These are phyloP conservation scores for Pygoscelis adeliae DNA, from an alignment of 2,113 vertebrate species.

Conservation along the genomic window DNA sequence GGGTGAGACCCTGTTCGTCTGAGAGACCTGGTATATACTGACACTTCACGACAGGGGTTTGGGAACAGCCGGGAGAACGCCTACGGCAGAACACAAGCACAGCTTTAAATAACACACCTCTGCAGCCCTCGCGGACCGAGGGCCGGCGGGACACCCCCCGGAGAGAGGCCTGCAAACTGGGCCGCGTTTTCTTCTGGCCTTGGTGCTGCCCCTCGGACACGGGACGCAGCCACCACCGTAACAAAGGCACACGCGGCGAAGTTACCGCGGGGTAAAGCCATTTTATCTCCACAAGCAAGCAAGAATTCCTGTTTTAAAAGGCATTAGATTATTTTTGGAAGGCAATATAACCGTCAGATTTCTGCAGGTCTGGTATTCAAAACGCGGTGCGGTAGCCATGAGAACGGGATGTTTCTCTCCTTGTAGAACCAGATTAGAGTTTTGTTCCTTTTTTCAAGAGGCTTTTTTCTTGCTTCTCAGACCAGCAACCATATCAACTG, in stretches of 20 bases:
- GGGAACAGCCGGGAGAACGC: not conserved
- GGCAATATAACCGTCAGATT: not conserved
- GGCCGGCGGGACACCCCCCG: not conserved
- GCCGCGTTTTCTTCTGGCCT: not conserved
- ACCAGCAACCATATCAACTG: not conserved
- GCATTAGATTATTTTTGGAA: not conserved
- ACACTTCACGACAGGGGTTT: not conserved
- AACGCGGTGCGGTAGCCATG: not conserved
- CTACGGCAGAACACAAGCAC: not conserved
- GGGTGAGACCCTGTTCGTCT: fast-evolving
- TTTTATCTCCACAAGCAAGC: not conserved
- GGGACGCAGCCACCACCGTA: too few species aligned
- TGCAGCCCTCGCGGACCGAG: too few species aligned
- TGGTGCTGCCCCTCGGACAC: fast-evolving
- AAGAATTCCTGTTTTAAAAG: not conserved
- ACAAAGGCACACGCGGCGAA: too few species aligned
- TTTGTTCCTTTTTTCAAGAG: not conserved
- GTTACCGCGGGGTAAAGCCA: not conserved
- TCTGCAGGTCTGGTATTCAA: not conserved
- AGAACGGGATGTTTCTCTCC: not conserved
- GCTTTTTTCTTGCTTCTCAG: not conserved
- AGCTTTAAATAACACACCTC: not conserved
- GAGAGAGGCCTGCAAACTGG: fast-evolving
- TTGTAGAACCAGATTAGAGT: not conserved
- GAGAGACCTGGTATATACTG: fast-evolving